Evolutionary conservation across 2,888 invertebrate species (phyloP).

Genomic region (Hirtodrosophila confusa): DNA sequence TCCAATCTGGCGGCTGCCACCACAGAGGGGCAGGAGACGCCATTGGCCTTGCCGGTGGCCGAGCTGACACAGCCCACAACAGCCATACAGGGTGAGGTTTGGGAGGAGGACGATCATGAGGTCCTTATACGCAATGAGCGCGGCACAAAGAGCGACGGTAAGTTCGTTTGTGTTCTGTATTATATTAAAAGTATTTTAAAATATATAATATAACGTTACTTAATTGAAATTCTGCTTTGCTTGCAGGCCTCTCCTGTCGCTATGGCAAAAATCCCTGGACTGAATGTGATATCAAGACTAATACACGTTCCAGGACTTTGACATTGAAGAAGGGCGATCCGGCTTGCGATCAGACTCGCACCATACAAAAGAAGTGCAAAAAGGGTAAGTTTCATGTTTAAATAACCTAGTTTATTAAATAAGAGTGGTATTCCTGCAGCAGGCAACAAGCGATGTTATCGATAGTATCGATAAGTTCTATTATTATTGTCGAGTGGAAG

Average conservation of each 20-base stretch:
- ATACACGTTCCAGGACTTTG: conserved; percentile 91
- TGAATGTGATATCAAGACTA: conserved; percentile 93
- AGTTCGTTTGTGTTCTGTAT: conserved; percentile 29
- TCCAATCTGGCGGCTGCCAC: conserved; percentile 79
- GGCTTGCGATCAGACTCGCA: conserved; percentile 92
- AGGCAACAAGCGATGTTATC: no score
- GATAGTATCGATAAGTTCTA: no score
- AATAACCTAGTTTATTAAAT: no score
- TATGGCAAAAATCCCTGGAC: conserved; percentile 95
- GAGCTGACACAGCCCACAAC: conserved; percentile 84
- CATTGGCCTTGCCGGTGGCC: conserved; percentile 83
- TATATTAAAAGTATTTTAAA: no score
- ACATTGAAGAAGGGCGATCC: conserved; percentile 94
- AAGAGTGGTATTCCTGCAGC: no score
- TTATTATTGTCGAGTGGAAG: no score
- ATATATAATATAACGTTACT: no score
- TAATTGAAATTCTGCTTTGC: not conserved
- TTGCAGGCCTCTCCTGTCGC: conserved; percentile 88
- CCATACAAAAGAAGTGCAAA: conserved; percentile 96
- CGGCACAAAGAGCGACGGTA: conserved; percentile 87
- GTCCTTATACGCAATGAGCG: conserved; percentile 91
- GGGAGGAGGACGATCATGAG: conserved; percentile 92
- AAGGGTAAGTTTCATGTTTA: conserved; percentile 87
- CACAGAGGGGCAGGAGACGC: conserved; percentile 84
- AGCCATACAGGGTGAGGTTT: conserved; percentile 87